Evolutionary conservation across 1,140 invertebrate species (phyloP), one percentile per base, ranked within the genome.

Genomic region (Dolichoris vasculosae): DNA sequence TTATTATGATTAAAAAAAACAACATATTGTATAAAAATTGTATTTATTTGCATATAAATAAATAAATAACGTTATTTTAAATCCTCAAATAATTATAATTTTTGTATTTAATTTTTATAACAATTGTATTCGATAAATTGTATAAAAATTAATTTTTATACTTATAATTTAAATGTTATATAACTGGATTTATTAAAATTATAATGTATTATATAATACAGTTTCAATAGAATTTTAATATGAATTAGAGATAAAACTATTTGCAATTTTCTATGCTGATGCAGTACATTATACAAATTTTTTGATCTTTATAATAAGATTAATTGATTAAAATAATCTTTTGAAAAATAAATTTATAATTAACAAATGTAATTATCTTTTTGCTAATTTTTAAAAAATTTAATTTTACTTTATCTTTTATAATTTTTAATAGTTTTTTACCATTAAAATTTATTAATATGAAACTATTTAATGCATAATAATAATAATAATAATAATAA

Each of bases 211-310:
- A 73, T 48, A 40, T 35, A 73, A 82, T 9, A 13, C 2, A 73
- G 46, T 83, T 75, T 75, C 51, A 71, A 71, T 6, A 71, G 38
- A 71, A 30, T 35, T 71, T 71, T 71, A 35, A 71, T 69, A 23
- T 35, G 35, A 15, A 32, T 40, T 71, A 71, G 38, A 71, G 6
- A 13, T 71, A 9, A 71, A 2, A 75, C 32, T 13, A 75, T 6
- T 43, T 48, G 13, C 20, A n/a, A 71, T 59, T 46, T 59, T 82
- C 67, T 69, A 51, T 8, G 48, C 55, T 40, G 73, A 83, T 76
- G 82, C 73, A 83, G 64, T 43, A 9, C 4, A 77, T 83, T 83
- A 67, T 76, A 73, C 64, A 79, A 84, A 48, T 79, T 69, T 23
- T 79, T 38, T 64, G 40, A 64, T 63, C 40, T 77, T 73, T 40